These are phyloP conservation scores for Guaruba guarouba DNA, from an alignment of 2,113 vertebrate genomes.

Conservation along the genomic window DNA sequence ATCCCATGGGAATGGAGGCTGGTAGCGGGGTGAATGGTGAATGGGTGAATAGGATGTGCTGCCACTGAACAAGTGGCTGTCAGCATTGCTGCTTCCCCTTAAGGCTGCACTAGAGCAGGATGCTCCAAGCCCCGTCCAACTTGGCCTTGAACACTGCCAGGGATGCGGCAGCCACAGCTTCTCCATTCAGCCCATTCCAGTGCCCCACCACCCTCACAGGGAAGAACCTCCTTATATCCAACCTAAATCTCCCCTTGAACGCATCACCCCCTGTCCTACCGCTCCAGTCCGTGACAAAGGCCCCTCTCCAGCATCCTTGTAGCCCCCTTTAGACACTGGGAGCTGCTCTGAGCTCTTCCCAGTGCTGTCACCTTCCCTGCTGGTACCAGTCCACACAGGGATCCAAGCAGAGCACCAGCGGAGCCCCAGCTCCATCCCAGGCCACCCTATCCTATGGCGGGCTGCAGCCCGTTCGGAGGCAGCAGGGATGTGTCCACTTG, in stretches of 20 bases:
- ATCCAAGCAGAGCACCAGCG: neutral
- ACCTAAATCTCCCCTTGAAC: neutral
- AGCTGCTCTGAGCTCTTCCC: neutral
- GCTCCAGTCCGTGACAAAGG: neutral
- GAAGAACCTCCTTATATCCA: neutral
- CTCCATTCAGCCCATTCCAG: neutral
- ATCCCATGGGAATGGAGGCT: neutral
- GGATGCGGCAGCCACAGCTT: neutral
- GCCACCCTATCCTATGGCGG: neutral
- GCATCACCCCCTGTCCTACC: neutral
- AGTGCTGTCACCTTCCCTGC: neutral
- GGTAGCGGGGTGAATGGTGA: rapidly evolving
- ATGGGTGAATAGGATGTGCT: neutral
- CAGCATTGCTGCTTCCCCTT: neutral
- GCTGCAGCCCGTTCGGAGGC: neutral
- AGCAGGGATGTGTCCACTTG: neutral
- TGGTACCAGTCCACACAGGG: rapidly evolving
- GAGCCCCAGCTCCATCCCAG: neutral
- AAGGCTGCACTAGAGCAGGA: neutral
- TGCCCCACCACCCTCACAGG: neutral
- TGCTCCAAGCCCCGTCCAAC: neutral
- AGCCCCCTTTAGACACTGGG: neutral
- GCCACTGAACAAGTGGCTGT: neutral
- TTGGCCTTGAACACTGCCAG: neutral
- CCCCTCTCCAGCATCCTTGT: neutral